Evolutionary conservation across 2,797 vertebrate species (phyloP).

Genomic region (Hydrophis major): DNA sequence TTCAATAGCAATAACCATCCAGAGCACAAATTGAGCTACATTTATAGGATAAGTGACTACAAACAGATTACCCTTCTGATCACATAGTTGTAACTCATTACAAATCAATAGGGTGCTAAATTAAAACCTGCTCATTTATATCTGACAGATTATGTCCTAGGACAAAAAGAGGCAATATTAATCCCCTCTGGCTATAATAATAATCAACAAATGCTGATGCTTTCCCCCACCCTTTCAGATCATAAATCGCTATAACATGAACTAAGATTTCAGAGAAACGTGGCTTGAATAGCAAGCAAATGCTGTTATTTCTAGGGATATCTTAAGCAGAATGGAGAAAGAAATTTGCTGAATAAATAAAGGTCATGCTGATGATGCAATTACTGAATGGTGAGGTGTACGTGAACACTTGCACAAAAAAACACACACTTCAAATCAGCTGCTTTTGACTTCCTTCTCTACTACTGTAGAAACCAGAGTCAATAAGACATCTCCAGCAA

Average conservation of each 20-base stretch:
- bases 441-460: background rate
- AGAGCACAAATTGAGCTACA: constrained; percentile 21
- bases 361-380: constrained; percentile 1
- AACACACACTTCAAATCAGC: background rate
- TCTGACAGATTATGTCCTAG: background rate
- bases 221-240: background rate
- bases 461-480: background rate
- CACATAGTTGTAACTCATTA: constrained; percentile 28
- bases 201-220: background rate
- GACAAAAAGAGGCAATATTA: constrained; percentile 9
- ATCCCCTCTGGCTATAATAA: background rate
- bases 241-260: background rate
- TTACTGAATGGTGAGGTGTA: background rate
- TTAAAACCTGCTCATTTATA: constrained; percentile 19
- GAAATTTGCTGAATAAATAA: background rate
- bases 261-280: background rate
- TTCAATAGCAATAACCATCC: constrained; percentile 10
- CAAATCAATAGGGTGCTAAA: constrained; percentile 29
- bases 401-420: background rate
- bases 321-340: background rate
- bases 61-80: constrained; percentile 23
- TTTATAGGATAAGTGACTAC: constrained; percentile 23
- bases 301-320: background rate
- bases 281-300: background rate
- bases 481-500: background rate